A percentile compares a stretch with the other conserved stretches of the same genome.
Conservation (phyloP, 2,888 invertebrate species). For the Drosophila kuntzei region DNA sequence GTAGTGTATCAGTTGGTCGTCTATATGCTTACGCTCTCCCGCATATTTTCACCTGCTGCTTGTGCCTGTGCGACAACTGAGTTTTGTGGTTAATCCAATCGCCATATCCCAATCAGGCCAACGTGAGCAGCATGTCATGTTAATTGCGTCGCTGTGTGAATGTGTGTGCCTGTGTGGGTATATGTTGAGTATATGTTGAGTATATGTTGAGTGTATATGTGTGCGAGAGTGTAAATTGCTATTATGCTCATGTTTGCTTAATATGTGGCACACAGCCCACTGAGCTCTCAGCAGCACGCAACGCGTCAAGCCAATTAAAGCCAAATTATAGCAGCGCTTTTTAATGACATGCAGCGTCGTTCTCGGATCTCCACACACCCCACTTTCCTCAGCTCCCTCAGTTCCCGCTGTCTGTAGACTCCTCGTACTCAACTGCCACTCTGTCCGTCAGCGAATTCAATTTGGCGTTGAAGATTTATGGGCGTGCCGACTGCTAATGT, state of each 20-base stretch:
- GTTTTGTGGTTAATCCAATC: constrained; percentile 77
- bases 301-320: constrained; percentile 78
- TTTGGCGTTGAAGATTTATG: constrained; percentile 72
- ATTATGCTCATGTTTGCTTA: constrained; percentile 80
- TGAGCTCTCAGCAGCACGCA: constrained; percentile 61
- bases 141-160: constrained; percentile 60
- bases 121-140: constrained; percentile 77
- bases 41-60: constrained; percentile 54
- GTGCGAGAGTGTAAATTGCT: constrained; percentile 64
- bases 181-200: not conserved
- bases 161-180: constrained; percentile 11
- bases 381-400: constrained; percentile 1
- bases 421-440: constrained; percentile 12
- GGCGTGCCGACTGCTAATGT: constrained; percentile 57
- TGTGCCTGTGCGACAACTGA: constrained; percentile 37
- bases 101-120: constrained; percentile 70
- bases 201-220: constrained; percentile 15
- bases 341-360: constrained; percentile 73
- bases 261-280: constrained; percentile 71
- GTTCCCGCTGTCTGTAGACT: too few species aligned
- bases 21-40: not conserved
- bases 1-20: constrained; percentile 17
- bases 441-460: constrained; percentile 58
- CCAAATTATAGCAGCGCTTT: constrained; percentile 75
- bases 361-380: constrained; percentile 2